Conservation (phyloP, 2,113 vertebrate species). For the Neomonachus schauinslandi region DNA sequence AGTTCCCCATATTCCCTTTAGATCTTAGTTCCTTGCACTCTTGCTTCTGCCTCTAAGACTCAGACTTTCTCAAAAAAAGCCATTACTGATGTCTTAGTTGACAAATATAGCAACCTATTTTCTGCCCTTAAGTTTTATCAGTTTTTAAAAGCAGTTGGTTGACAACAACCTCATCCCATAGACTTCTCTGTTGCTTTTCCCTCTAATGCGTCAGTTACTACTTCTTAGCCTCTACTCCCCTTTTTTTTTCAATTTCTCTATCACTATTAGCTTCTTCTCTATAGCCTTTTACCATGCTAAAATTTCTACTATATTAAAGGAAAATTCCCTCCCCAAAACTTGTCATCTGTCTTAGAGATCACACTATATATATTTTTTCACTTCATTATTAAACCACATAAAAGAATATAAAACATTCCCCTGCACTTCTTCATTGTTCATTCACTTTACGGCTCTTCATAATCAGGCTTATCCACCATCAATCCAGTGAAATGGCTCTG, state of each 20-base stretch:
- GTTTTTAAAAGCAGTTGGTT: background rate
- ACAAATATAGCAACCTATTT: background rate
- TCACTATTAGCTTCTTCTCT: background rate
- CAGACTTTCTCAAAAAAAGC: background rate
- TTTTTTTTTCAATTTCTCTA: background rate
- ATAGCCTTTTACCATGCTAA: background rate
- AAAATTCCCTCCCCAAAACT: background rate
- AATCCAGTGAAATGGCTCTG: background rate
- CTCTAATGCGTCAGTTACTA: background rate
- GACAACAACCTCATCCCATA: background rate
- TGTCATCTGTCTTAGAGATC: background rate
- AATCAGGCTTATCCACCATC: background rate
- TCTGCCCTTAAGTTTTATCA: constrained; percentile 14
- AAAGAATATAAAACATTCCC: background rate
- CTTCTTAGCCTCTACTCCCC: background rate
- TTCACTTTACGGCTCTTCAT: background rate
- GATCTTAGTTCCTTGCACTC: background rate
- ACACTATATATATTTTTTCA: background rate
- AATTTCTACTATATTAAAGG: background rate
- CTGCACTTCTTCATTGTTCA: background rate
- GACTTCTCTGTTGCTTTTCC: background rate
- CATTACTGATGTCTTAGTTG: background rate
- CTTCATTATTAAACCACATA: background rate
- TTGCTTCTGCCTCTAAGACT: background rate
- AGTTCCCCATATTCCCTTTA: background rate